phyloP scores from a whole-genome alignment of 2,888 invertebrate species.

The Rhagonycha fulva region DNA sequence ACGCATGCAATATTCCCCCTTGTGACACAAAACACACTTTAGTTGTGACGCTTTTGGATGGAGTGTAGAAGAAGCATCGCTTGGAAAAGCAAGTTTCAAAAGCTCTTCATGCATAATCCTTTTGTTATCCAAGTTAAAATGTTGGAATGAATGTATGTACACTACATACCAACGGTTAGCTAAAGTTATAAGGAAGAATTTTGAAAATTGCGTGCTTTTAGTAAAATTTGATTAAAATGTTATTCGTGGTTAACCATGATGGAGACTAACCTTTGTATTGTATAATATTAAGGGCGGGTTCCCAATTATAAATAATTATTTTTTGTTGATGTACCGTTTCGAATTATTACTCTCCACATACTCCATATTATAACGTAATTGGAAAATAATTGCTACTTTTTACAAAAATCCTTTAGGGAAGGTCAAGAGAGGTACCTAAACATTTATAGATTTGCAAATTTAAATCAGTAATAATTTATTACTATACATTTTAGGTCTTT shows the following conservation, averaged over 20 bases:
- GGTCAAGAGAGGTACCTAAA: too few relatives aligned
- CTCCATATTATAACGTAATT: too few relatives aligned
- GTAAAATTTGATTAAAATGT: not conserved
- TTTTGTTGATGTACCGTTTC: not conserved
- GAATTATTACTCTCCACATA: not conserved
- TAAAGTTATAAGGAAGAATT: not conserved
- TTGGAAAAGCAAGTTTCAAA: slow-evolving; percentile 21
- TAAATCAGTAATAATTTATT: not conserved
- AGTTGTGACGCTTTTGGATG: slow-evolving; percentile 16
- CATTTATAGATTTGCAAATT: not conserved
- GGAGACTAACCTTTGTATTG: not conserved
- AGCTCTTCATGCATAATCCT: slow-evolving; percentile 26
- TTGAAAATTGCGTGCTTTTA: not conserved
- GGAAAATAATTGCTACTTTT: too few relatives aligned
- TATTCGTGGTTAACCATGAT: not conserved
- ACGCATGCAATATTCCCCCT: slow-evolving; percentile 19
- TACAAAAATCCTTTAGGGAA: too few relatives aligned
- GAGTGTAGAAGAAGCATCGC: slow-evolving; percentile 9
- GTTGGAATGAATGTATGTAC: not conserved
- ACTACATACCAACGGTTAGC: not conserved
- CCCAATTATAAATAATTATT: not conserved
- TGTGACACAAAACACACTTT: slow-evolving; percentile 22
- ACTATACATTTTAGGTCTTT: not conserved
- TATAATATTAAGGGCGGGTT: not conserved
- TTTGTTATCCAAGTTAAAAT: slow-evolving; percentile 22